Percentiles rank a stretch among this genome's conserved stretches.
phyloP scores from a whole-genome alignment of 2,113 vertebrate genomes.

The Grammomys dolichurus region DNA sequence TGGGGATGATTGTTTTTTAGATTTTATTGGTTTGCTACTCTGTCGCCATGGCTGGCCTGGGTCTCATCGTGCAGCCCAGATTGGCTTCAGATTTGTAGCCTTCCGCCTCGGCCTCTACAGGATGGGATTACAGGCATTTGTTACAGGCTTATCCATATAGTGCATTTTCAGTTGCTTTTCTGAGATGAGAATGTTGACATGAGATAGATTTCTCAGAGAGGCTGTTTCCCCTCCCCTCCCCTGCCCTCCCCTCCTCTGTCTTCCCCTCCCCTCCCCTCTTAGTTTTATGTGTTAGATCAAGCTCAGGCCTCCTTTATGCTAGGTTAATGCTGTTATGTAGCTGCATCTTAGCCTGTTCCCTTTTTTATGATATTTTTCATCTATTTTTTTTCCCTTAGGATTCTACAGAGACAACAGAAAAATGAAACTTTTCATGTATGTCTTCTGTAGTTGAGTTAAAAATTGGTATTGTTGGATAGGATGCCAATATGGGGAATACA shows the following conservation, averaged over 20 bases:
- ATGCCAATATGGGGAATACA: background rate
- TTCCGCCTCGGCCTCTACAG: background rate
- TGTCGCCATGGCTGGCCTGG: background rate
- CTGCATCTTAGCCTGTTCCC: background rate
- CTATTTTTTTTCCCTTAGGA: background rate
- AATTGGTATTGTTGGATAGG: background rate
- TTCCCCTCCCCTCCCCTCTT: background rate
- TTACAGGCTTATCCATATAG: background rate
- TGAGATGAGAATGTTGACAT: background rate
- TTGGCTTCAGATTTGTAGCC: background rate
- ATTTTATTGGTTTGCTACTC: background rate
- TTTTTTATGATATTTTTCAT: background rate
- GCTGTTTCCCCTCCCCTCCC: background rate
- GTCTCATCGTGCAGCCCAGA: background rate
- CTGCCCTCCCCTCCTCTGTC: too few relatives aligned
- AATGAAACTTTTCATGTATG: background rate
- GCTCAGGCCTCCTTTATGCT: background rate
- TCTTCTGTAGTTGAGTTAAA: background rate
- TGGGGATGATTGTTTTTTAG: too few relatives aligned
- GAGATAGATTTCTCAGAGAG: background rate
- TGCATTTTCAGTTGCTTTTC: background rate
- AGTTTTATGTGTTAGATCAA: background rate
- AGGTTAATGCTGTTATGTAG: background rate
- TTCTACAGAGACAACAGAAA: background rate
- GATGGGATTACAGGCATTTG: background rate